These are phyloP conservation scores for Mystacornis crossleyi DNA, from an alignment of 2,113 vertebrate genomes.

Conservation along the genomic window DNA sequence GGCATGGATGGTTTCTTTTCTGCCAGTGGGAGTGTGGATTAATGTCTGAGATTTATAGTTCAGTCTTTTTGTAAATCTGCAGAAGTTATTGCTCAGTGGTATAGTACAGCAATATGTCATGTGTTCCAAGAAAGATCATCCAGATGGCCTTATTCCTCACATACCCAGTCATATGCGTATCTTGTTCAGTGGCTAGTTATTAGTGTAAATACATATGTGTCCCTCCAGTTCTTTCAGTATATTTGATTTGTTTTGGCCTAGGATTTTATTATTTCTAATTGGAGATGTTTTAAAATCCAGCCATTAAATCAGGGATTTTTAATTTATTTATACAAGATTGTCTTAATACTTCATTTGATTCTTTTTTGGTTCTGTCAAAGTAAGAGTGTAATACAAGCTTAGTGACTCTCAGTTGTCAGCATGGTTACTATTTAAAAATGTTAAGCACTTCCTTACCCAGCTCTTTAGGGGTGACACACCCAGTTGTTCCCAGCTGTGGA, in stretches of 20 bases:
- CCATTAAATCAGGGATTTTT: neutral
- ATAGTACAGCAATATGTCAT: neutral
- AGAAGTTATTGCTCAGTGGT: slow-evolving; percentile 19
- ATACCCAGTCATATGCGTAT: neutral
- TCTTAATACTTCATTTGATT: neutral
- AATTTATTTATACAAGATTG: neutral
- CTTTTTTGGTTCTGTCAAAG: neutral
- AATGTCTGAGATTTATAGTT: slow-evolving; percentile 28
- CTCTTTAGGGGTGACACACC: slow-evolving; percentile 7
- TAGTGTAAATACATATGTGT: neutral
- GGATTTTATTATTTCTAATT: neutral
- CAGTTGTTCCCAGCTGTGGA: slow-evolving; percentile 44
- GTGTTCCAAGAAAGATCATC: slow-evolving; percentile 30
- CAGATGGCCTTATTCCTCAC: neutral
- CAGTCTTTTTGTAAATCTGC: slow-evolving; percentile 34
- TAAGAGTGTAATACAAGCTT: slow-evolving; percentile 23
- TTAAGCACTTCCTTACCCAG: slow-evolving; percentile 31
- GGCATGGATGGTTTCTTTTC: neutral
- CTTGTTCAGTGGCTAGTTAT: neutral
- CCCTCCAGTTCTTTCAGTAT: neutral
- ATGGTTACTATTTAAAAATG: slow-evolving; percentile 65
- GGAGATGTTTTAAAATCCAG: neutral
- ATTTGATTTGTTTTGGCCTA: neutral
- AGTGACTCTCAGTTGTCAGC: slow-evolving; percentile 47
- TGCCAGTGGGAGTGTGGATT: neutral